Base-by-base conservation (phyloP, 1,140 invertebrate genomes). In the Sitodiplosis mosellana region DNA sequence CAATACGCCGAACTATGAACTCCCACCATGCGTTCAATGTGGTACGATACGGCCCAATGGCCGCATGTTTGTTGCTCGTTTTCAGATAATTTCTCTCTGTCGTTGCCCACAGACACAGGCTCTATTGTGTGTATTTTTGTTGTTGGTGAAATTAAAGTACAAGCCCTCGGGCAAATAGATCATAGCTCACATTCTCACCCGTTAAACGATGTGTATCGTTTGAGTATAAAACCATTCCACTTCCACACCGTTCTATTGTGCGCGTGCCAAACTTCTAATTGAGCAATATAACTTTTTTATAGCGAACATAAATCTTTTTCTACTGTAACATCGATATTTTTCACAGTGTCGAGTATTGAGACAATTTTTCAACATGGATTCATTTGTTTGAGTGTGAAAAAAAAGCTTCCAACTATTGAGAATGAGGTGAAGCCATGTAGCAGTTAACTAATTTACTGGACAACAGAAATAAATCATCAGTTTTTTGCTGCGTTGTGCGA, bases 241-340 rank as follows among this genome's bases (percentile, higher is more conserved):
- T 40, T 40, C 14, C 37, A 40, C 37, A 40, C 37, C 37, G 17
- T 14, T 40, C 37, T 40, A 40, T 6, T 40, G 37, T 40, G 37
- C 37, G 37, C 37, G 37, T 40, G 37, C 37, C 14, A 40, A 40
- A 40, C 37, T 40, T 40, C 37, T 40, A 40, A 40, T 40, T 40
- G 37, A 40, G 37, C 37, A 40, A 40, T 40, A 40, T 15, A 40
- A 40, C 37, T 40, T 40, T 40, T 40, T 40, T 40, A 40, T 40
- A 6, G 37, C 37, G 14, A 40, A 14, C 37, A 40, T 40, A 40
- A 40, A 40, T 40, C 37, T 40, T n/a, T n/a, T 40, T 40, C 37
- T 40, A 40, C 37, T 5, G 37, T 40, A 40, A 40, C 37, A 40
- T 14, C 37, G 37, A 40, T 40, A 40, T 6, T 6, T 6, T 18